Evolutionary conservation across 2,797 vertebrate species (phyloP), one percentile per base, ranked within the genome.

Genomic region (Ispidina lecontei): DNA sequence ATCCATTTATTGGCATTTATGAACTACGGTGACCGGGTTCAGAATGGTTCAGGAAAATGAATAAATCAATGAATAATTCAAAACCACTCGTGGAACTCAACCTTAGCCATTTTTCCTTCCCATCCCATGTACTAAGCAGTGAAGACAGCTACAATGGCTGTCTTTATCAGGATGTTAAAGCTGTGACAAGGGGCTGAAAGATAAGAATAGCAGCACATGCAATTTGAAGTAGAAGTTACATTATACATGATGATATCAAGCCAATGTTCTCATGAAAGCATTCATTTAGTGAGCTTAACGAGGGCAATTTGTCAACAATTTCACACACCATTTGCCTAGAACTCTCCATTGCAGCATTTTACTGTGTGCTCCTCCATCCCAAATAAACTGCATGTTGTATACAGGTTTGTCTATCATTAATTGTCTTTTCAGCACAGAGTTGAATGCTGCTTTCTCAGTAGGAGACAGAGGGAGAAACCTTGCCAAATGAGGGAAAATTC

Each of bases 231-330:
- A 89, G 81, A 90, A 90, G 70, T 88, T 85, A 59, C 21, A 82
- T 87, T 92, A 41, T 43, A 87, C 58, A 63, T 68, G 67, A 93
- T 62, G 90, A 96, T 96, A 92, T 75, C 71, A 96, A 95, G 91
- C 92, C 94, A 96, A 83, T 89, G 83, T 82, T 90, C 80, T 91
- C 92, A 29, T 82, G 84, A 96, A 97, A 97, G 88, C 63, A 83
- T 82, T 94, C 79, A 95, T 95, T 97, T 97, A 94, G 94, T 90
- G 94, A 93, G 68, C 84, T 96, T 98, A 98, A 98, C 97, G 96
- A 97, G 95, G 95, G 96, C 94, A 97, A 98, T 98, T 98, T 98
- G 97, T 98, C 97, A 98, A 95, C 97, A 97, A 97, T 98, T 98
- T 97, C 97, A 98, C 97, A 97, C 97, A 96, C 95, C 97, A 97